Conservation (phyloP, 2,888 invertebrate genomes). For the Gandaritis pyraliata region DNA sequence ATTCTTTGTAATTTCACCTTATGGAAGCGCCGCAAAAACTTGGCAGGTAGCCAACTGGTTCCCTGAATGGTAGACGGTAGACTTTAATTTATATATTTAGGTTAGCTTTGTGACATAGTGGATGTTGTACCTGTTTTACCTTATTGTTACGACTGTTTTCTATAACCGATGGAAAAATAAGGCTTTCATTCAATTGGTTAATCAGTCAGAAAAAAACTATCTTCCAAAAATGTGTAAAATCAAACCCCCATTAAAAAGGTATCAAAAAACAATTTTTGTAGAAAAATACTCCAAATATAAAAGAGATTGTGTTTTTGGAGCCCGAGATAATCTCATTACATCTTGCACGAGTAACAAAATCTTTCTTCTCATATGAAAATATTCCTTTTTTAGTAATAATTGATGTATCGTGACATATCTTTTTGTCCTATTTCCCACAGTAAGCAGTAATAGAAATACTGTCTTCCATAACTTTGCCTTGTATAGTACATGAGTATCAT, state of each 20-base stretch:
- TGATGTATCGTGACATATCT: not conserved
- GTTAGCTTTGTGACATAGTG: slow-evolving; percentile 62
- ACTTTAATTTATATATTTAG: slow-evolving; percentile 67
- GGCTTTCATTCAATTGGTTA: too few relatives aligned
- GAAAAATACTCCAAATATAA: not conserved
- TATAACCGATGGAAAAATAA: not conserved
- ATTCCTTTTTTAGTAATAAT: not conserved
- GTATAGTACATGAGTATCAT: slow-evolving; percentile 33
- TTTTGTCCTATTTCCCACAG: slow-evolving; percentile 15
- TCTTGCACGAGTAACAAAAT: not conserved
- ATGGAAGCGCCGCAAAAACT: slow-evolving; percentile 61
- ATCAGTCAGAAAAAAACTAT: too few relatives aligned
- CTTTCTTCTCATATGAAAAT: too few relatives aligned
- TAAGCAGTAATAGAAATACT: slow-evolving; percentile 26
- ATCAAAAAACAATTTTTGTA: too few relatives aligned
- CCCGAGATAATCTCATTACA: too few relatives aligned
- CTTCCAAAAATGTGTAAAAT: too few relatives aligned
- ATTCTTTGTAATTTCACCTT: slow-evolving; percentile 57
- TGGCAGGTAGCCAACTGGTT: slow-evolving; percentile 68
- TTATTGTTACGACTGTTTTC: not conserved
- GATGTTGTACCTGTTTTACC: slow-evolving; percentile 47
- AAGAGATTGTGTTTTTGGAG: too few relatives aligned
- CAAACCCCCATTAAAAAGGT: too few relatives aligned
- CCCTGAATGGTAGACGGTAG: slow-evolving; percentile 54
- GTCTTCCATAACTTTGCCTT: slow-evolving; percentile 39